These are phyloP conservation scores for Trichogramma evanescens DNA, from an alignment of 2,888 invertebrate genomes.

Conservation along the genomic window DNA sequence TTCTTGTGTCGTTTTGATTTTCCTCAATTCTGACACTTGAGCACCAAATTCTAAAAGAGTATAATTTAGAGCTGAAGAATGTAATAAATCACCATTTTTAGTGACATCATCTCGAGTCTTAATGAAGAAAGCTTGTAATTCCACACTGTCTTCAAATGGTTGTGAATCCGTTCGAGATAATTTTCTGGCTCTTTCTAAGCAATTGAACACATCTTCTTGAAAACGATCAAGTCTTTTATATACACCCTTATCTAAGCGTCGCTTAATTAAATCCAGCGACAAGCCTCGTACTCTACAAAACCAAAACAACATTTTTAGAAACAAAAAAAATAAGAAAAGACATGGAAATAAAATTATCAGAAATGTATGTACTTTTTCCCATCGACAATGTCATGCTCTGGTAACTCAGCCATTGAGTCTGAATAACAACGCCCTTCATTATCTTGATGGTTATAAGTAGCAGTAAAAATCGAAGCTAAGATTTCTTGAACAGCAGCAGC, in stretches of 20 bases:
- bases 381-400: constrained; percentile 71
- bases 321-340: neutral
- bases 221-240: constrained; percentile 91
- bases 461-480: constrained; percentile 82
- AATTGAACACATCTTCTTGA: constrained; percentile 93
- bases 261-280: constrained; percentile 87
- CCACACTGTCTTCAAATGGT: constrained; percentile 91
- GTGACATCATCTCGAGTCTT: constrained; percentile 67
- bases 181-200: constrained; percentile 82
- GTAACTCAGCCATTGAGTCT: constrained; percentile 89
- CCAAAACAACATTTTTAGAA: constrained; percentile 2
- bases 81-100: constrained; percentile 68
- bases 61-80: constrained; percentile 81
- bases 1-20: constrained; percentile 70
- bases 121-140: constrained; percentile 86
- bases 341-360: neutral
- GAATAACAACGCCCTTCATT: constrained; percentile 94
- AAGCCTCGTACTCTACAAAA: constrained; percentile 66
- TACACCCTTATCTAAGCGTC: constrained; percentile 82
- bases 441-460: constrained; percentile 93
- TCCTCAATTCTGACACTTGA: constrained; percentile 68
- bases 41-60: constrained; percentile 68
- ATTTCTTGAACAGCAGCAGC: constrained; percentile 84
- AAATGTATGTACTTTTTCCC: constrained; percentile 54
- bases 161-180: constrained; percentile 88